phyloP scores from a whole-genome alignment of 2,113 vertebrate species.

The Gracilinanus agilis region DNA sequence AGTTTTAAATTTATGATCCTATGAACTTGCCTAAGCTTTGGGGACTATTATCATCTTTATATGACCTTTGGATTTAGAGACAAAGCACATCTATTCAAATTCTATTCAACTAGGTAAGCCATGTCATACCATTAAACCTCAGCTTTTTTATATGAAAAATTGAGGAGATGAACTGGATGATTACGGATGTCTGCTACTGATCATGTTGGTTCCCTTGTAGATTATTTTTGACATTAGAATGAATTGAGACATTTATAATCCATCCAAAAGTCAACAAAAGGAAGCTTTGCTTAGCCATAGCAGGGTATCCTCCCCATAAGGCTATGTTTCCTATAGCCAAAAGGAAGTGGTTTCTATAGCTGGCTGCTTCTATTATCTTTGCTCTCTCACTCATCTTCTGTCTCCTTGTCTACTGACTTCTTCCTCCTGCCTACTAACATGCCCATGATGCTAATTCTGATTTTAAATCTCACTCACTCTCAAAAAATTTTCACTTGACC shows the following conservation, averaged over 20 bases:
- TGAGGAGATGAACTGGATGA: neutral
- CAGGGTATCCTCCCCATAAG: neutral
- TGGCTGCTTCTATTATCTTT: neutral
- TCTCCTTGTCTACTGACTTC: neutral
- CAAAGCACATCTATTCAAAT: neutral
- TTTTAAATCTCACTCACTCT: neutral
- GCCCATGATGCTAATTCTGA: neutral
- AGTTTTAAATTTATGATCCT: neutral
- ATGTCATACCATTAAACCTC: neutral
- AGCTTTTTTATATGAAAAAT: neutral
- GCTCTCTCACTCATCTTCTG: neutral
- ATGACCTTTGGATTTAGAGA: neutral
- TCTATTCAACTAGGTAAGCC: neutral
- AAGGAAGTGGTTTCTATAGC: neutral
- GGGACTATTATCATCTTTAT: too few species aligned
- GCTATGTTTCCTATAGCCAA: neutral
- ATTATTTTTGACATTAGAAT: neutral
- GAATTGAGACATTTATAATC: neutral
- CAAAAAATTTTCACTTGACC: neutral
- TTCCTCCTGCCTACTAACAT: neutral
- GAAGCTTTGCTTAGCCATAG: neutral
- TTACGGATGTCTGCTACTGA: neutral
- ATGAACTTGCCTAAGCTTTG: neutral
- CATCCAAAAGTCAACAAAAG: neutral
- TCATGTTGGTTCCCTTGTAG: neutral